Evolutionary conservation across 2,113 vertebrate genomes (phyloP), one percentile per base, ranked within the genome.

Genomic region (Hemiprocne comata): DNA sequence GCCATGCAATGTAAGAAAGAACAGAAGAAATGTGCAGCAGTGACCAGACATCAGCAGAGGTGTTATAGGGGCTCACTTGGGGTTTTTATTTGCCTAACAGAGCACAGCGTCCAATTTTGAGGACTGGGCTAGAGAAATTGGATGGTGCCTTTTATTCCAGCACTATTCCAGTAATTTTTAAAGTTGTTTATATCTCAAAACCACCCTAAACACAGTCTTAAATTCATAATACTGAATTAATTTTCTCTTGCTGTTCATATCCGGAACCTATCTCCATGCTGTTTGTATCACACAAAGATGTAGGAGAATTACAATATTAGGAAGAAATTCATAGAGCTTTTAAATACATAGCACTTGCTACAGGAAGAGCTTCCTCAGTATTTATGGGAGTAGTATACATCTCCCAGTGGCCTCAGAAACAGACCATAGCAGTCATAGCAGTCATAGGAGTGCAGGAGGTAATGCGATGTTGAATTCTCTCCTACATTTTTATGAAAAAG

Each of bases 191-290:
- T 96, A 62, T 70, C 55, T 87, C 77, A 69, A 7, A 92, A 85
- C 36, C 14, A 79, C 15, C 19, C 55, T 61, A 91, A 77, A 81
- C 21, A 10, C 51, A 79, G n/a, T 62, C 33, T 83, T 31, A 3
- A 66, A 51, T 57, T 95, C 69, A 53, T 90, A 88, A 93, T 75
- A 90, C 36, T 96, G 85, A 96, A 95, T 78, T 95, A 20, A 94
- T 96, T 97, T 97, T 96, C 62, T 95, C 86, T 89, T 86, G 65
- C 64, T 96, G 67, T 64, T 95, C 86, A 71, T 65, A 83, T 93
- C 79, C 53, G 71, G 24, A 83, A 89, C 44, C 66, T 25, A 93
- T 91, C 73, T 84, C 60, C 40, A 8, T 57, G 48, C 10, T 78
- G 38, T 93, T 87, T 75, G 69, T 89, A 60, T 71, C 65, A 90